Base-by-base conservation (phyloP, 2,113 vertebrate genomes). In the Psilopsiagon aymara region DNA sequence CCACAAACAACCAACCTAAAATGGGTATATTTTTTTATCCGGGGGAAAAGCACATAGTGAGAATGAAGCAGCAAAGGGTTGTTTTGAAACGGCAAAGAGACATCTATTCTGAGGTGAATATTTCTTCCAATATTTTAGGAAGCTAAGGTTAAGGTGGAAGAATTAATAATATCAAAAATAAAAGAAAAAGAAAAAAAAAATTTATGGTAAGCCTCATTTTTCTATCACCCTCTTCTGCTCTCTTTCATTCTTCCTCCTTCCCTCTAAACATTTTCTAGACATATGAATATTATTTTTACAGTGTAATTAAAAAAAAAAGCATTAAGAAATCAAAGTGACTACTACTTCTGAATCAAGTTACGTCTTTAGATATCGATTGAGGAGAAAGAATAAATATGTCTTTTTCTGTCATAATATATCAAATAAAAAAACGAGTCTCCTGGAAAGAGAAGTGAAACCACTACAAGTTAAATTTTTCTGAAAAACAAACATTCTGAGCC, bases 401-500 rank as follows among this genome's bases (percentile, higher is more conserved):
- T 46, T 85, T 85, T 90, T 35, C 51, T 83, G 21, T 47, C 53
- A 85, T 70, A 62, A 46, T 20, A 47, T 60, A 13, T 28, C 9
- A 84, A 81, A 78, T 20, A 64, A 88, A 90, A 75, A 27, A 44
- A 7, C 14, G 20, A 9, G 9, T 75, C 82, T 67, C 8, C 44
- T 86, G 52, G 11, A 37, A 81, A 74, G 35, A 77, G 25, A 67
- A 55, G 4, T 81, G 35, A 11, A 87, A 47, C 9, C 8, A 55
- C 13, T 71, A 31, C 11, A 41, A 49, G 86, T 93, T 9, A 59
- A 52, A 6, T 74, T 92, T 88, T 92, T 70, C 76, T 70, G 35
- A 70, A 92, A 88, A 91, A 68, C 80, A 96, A 94, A 86, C 39
- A 86, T 93, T 94, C 71, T 71, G 60, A 69, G 46, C 62, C 64